A percentile compares a stretch with the other conserved stretches of the same genome.
Evolutionary conservation across 2,113 vertebrate species (phyloP).

Genomic region (Redunca redunca): DNA sequence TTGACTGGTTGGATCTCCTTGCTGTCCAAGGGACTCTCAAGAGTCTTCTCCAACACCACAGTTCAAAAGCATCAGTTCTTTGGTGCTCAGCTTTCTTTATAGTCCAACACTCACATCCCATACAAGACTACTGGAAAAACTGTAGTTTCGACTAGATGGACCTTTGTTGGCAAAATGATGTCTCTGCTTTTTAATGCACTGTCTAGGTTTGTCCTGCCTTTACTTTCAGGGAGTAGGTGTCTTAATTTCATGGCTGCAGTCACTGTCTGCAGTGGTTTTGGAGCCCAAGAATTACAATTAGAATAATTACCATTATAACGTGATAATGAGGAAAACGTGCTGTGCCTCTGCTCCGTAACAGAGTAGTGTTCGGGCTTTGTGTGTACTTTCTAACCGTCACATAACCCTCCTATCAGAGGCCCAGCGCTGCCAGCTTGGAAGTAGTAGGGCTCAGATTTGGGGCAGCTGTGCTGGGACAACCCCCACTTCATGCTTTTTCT

Average conservation of each 20-base stretch:
- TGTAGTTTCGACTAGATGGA: rapidly evolving
- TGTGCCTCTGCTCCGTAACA: neutral
- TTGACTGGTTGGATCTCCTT: neutral
- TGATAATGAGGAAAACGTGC: neutral
- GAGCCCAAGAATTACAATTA: neutral
- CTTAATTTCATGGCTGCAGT: neutral
- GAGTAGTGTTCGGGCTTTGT: neutral
- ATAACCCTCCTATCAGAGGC: neutral
- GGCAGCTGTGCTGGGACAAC: neutral
- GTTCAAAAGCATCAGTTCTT: neutral
- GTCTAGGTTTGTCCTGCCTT: neutral
- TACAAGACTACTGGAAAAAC: neutral
- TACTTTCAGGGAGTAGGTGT: neutral
- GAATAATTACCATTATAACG: neutral
- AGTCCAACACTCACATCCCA: neutral
- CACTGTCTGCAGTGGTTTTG: neutral
- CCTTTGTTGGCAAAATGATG: neutral
- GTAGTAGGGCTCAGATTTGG: neutral
- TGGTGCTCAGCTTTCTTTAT: neutral
- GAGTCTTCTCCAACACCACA: neutral
- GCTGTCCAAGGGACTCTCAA: neutral
- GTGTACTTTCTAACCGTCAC: no score
- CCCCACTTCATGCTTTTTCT: neutral
- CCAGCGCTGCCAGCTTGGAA: neutral
- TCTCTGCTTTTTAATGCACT: neutral